Percentiles rank a stretch among this genome's conserved stretches.
These are phyloP conservation scores for Charina bottae DNA, from an alignment of 2,113 vertebrate species.

Conservation along the genomic window DNA sequence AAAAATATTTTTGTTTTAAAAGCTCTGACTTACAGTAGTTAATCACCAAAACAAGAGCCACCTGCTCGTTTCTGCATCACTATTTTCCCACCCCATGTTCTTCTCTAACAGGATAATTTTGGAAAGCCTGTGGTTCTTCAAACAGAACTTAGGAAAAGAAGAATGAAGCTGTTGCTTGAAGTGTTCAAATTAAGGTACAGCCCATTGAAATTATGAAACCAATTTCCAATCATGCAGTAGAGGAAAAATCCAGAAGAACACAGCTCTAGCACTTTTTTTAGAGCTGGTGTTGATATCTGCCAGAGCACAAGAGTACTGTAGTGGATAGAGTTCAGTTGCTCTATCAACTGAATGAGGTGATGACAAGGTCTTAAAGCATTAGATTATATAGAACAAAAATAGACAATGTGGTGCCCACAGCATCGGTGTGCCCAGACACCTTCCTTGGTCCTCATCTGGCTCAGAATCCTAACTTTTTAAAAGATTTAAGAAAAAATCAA, in stretches of 20 bases:
- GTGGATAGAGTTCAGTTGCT: neutral
- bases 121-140: constrained; percentile 49
- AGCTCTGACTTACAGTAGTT: constrained; percentile 22
- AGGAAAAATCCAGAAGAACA: neutral
- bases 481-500: neutral
- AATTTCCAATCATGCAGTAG: neutral
- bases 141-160: constrained; percentile 26
- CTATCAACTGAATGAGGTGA: neutral
- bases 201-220: neutral
- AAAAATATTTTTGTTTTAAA: constrained; percentile 27
- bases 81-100: neutral
- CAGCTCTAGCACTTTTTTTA: neutral
- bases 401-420: neutral
- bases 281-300: neutral
- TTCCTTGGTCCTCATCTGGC: neutral
- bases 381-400: neutral
- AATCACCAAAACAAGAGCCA: neutral
- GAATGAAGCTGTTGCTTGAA: neutral
- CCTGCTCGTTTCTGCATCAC: rapidly evolving
- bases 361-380: neutral
- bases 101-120: constrained; percentile 56
- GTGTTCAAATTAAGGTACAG: neutral
- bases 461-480: neutral
- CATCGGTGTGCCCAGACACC: neutral
- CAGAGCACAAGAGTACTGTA: neutral